A percentile compares a stretch with the other conserved stretches of the same genome.
Conservation (phyloP, 2,888 invertebrate genomes). For the Achlya flavicornis region DNA sequence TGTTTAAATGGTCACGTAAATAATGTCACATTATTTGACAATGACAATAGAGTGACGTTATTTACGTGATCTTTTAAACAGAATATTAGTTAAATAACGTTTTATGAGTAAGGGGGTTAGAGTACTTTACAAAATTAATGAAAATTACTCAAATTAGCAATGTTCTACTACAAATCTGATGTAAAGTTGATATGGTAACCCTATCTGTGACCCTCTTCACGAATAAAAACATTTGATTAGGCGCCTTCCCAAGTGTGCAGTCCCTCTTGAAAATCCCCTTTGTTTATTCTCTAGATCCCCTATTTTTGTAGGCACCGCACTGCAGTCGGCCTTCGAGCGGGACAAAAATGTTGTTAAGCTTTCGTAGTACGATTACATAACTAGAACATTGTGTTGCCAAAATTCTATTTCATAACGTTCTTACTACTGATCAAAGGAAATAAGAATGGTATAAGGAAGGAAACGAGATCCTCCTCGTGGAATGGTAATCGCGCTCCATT, state of each 20-base stretch:
- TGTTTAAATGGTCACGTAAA: too few relatives aligned
- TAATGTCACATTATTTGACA: too few relatives aligned
- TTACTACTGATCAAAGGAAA: neutral
- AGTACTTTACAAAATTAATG: too few relatives aligned
- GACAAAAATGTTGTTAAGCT: neutral
- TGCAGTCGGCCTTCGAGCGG: neutral
- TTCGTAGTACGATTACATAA: neutral
- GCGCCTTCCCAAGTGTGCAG: slow-evolving; percentile 35
- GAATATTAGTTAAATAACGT: too few relatives aligned
- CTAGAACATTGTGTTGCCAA: neutral
- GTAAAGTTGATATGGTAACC: neutral
- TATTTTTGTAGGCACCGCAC: neutral
- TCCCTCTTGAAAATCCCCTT: slow-evolving; percentile 28
- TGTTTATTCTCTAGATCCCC: slow-evolving; percentile 17
- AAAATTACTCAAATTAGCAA: too few relatives aligned
- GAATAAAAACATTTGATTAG: slow-evolving; percentile 42
- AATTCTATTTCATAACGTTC: neutral
- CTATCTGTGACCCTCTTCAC: slow-evolving; percentile 17
- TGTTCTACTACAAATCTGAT: neutral
- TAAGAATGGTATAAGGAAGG: neutral
- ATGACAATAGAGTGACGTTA: too few relatives aligned
- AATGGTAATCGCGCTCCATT: slow-evolving; percentile 7
- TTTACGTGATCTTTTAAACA: too few relatives aligned
- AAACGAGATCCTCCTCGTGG: neutral
- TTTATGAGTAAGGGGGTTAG: too few relatives aligned